Percentiles rank a stretch among this genome's conserved stretches.
These are phyloP conservation scores for Laticauda laticaudata DNA, from an alignment of 2,113 vertebrate genomes.

Conservation along the genomic window DNA sequence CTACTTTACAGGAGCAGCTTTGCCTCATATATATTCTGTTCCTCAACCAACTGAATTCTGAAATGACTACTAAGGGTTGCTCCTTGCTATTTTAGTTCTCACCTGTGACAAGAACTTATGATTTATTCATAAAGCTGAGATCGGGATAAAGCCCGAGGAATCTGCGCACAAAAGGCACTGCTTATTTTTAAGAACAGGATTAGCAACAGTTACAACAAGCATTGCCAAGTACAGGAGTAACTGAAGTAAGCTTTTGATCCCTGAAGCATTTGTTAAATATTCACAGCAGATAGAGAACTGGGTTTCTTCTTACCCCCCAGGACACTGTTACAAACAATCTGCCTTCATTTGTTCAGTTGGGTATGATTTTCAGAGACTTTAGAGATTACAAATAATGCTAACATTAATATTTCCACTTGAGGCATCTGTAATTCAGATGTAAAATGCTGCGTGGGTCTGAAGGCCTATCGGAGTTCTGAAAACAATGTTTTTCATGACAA, in stretches of 20 bases:
- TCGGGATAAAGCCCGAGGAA: not conserved
- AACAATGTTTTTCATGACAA: not conserved
- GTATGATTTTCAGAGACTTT: not conserved
- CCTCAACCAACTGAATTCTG: not conserved
- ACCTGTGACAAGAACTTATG: not conserved
- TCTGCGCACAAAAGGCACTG: not conserved
- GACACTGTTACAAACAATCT: not conserved
- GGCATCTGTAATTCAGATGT: constrained; percentile 4
- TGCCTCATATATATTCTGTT: not conserved
- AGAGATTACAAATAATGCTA: not conserved
- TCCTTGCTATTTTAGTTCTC: not conserved
- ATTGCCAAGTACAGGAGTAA: not conserved
- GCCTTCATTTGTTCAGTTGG: not conserved
- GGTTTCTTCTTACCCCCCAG: constrained; percentile 1
- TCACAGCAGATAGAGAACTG: constrained; percentile 6
- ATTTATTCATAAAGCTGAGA: not conserved
- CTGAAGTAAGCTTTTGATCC: constrained; percentile 20
- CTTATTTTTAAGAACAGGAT: not conserved
- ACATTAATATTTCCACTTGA: not conserved
- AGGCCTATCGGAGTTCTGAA: not conserved
- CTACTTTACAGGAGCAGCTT: not conserved
- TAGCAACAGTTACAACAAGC: not conserved
- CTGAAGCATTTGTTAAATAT: not conserved
- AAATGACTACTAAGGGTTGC: not conserved
- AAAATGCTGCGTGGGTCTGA: not conserved